Conservation (phyloP, 2,888 invertebrate genomes). For the Celastrina argiolus region DNA sequence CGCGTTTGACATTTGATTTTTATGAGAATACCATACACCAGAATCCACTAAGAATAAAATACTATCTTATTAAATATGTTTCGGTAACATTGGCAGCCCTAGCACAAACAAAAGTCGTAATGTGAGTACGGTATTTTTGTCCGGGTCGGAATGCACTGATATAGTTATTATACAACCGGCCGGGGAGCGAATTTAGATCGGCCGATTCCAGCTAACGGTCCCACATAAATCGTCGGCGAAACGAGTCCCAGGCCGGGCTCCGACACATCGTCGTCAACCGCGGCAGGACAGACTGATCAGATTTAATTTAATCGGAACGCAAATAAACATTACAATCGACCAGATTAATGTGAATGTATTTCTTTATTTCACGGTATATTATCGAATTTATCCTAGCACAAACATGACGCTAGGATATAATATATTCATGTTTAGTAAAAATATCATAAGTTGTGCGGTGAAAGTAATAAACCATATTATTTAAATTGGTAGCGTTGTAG, state of each 20-base stretch:
- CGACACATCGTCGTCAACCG: conserved; percentile 40
- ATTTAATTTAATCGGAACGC: neutral
- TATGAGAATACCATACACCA: too few species aligned
- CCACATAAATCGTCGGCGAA: conserved; percentile 36
- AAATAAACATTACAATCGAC: neutral
- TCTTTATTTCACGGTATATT: too few species aligned
- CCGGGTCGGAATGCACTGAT: conserved; percentile 15
- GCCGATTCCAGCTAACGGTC: conserved; percentile 38
- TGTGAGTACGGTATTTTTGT: conserved; percentile 10
- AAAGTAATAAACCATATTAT: too few species aligned
- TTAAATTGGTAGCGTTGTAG: neutral
- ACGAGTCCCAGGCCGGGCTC: conserved; percentile 32
- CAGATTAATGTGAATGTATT: neutral
- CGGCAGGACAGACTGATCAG: conserved; percentile 36
- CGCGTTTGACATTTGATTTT: too few species aligned
- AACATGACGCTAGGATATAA: too few species aligned
- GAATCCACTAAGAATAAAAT: too few species aligned
- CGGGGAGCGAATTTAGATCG: conserved; percentile 21
- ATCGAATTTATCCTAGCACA: too few species aligned
- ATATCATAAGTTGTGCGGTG: too few species aligned
- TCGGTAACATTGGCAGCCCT: neutral
- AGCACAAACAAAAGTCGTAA: neutral
- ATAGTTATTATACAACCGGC: conserved; percentile 17
- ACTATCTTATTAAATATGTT: neutral
- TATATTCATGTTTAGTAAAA: too few species aligned